A percentile compares a stretch with the other conserved stretches of the same genome.
phyloP scores from a whole-genome alignment of 2,888 invertebrate species.

The Protophormia terraenovae region DNA sequence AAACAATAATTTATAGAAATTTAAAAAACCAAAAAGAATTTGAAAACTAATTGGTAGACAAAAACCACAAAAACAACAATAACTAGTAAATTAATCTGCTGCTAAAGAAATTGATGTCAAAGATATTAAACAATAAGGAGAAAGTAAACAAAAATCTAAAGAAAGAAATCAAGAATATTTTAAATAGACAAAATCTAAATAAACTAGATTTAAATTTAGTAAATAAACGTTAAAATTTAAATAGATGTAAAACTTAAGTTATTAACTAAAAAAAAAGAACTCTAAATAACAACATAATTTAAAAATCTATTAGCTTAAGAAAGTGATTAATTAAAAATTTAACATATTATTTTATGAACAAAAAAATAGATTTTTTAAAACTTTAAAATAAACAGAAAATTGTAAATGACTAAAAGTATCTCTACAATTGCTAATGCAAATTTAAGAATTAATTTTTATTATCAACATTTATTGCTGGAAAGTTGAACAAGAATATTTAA shows the following conservation, averaged over 20 bases:
- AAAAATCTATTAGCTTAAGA: neutral
- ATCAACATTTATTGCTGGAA: neutral
- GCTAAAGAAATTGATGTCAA: slow-evolving; percentile 51
- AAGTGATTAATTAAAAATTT: neutral
- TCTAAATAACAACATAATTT: too few species aligned
- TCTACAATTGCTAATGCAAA: neutral
- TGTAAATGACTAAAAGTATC: too few species aligned
- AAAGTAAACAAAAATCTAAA: slow-evolving; percentile 23
- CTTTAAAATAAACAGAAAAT: neutral
- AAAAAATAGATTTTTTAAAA: neutral
- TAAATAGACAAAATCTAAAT: neutral
- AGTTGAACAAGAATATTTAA: neutral
- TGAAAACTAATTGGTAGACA: neutral
- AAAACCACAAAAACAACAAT: neutral
- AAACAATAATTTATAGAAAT: neutral
- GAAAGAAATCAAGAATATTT: slow-evolving; percentile 1
- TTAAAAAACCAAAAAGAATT: neutral
- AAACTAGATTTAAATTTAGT: neutral
- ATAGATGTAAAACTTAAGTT: neutral
- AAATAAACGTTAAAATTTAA: neutral
- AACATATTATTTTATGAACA: too few species aligned
- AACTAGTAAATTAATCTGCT: too few species aligned
- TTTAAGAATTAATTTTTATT: neutral
- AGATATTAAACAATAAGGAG: slow-evolving; percentile 19
- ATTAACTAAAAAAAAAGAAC: neutral